Evolutionary conservation across 2,888 invertebrate genomes (phyloP).

Genomic region (Clitarchus hookeri): DNA sequence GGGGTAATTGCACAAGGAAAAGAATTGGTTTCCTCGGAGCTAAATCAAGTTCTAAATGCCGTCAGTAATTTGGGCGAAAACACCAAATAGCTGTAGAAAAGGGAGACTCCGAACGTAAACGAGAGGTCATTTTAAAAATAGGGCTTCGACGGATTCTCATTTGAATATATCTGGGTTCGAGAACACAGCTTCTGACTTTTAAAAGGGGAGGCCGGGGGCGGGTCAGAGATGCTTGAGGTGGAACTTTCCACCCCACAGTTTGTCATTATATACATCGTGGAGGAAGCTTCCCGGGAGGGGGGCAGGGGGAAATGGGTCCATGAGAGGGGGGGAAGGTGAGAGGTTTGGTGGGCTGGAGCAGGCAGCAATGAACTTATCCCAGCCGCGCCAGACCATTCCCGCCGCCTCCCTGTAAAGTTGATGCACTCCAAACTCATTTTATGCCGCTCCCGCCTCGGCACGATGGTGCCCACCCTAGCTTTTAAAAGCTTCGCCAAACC

Average conservation of each 20-base stretch:
- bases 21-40: too few relatives aligned
- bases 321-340: not conserved
- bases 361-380: conserved; percentile 21
- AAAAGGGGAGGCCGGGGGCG: not conserved
- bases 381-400: not conserved
- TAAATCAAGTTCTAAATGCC: too few relatives aligned
- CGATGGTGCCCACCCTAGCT: not conserved
- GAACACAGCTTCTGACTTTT: not conserved
- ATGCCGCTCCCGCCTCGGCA: conserved; percentile 10
- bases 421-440: conserved; percentile 27
- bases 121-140: not conserved
- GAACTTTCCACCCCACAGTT: conserved; percentile 19
- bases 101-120: too few relatives aligned
- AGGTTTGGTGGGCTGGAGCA: not conserved
- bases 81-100: too few relatives aligned
- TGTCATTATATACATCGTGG: conserved; percentile 11
- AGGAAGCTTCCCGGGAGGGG: not conserved
- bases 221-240: not conserved
- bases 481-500: conserved; percentile 1
- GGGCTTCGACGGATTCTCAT: not conserved
- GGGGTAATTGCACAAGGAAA: too few relatives aligned
- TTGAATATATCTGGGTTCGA: not conserved
- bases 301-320: not conserved
- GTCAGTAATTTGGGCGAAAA: too few relatives aligned
- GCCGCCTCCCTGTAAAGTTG: not conserved